Conservation (phyloP, 2,113 vertebrate species). For the Brachypteracias leptosomus region DNA sequence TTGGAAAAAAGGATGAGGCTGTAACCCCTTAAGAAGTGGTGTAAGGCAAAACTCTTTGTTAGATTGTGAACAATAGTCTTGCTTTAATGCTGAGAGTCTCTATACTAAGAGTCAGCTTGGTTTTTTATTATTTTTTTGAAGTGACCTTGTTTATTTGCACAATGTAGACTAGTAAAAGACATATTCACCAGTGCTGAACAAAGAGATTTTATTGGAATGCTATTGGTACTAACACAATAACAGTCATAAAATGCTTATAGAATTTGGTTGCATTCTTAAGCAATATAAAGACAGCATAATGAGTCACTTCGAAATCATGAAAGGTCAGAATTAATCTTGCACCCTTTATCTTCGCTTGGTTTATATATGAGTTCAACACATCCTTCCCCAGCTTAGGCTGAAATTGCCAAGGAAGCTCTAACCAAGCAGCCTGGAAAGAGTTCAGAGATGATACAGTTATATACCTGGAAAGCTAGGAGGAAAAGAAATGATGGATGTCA, state of each 20-base stretch:
- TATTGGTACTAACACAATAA: background rate
- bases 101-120: background rate
- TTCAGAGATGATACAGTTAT: background rate
- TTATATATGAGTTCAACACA: background rate
- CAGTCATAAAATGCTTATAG: background rate
- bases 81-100: background rate
- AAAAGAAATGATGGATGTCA: background rate
- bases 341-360: background rate
- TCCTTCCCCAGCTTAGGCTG: background rate
- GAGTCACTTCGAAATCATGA: background rate
- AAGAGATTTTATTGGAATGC: background rate
- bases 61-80: background rate
- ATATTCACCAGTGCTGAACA: background rate
- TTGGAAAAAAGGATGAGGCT: background rate
- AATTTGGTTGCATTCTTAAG: background rate
- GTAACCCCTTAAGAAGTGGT: background rate
- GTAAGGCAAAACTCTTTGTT: background rate
- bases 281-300: background rate
- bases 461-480: background rate
- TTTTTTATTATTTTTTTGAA: background rate
- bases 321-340: background rate
- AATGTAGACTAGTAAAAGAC: background rate
- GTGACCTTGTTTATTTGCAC: background rate
- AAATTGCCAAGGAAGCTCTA: background rate
- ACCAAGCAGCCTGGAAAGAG: background rate